A percentile compares a stretch with the other conserved stretches of the same genome.
Conservation (phyloP, 2,113 vertebrate species). For the Cichladusa arquata region DNA sequence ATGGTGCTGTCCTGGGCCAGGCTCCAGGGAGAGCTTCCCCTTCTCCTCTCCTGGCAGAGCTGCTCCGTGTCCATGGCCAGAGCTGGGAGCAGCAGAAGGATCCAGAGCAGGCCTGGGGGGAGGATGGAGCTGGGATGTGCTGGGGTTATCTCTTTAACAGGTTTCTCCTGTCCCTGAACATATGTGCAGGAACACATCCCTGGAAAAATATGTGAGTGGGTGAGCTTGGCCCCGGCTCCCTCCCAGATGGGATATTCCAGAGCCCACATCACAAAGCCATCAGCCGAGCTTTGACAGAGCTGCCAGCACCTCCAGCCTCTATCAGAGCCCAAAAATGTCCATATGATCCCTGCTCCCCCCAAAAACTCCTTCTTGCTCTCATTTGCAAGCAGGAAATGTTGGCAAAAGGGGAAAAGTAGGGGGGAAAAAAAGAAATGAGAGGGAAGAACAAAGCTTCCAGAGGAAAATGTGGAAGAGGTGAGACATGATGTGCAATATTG, state of each 20-base stretch:
- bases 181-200: conserved; percentile 27
- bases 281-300: neutral
- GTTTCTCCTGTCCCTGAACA: conserved; percentile 42
- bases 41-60: neutral
- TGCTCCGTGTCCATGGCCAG: fast-evolving
- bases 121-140: neutral
- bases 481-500: neutral
- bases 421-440: neutral
- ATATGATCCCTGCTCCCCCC: neutral
- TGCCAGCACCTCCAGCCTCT: conserved; percentile 26
- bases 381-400: neutral
- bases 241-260: conserved; percentile 52
- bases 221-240: conserved; percentile 28
- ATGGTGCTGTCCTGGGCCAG: fast-evolving
- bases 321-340: conserved; percentile 23
- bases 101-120: neutral
- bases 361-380: neutral
- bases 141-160: conserved; percentile 11
- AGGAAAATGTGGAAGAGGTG: neutral
- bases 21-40: neutral
- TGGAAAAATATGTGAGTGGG: conserved; percentile 58
- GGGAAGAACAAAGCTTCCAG: neutral
- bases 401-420: neutral
- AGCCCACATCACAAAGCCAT: conserved; percentile 50
- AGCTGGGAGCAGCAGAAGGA: neutral